Conservation (phyloP, 2,113 vertebrate genomes). For the Bos taurus region ARS-UCD2.0 NC_037348.1:65882001-65882500, state of each 20-base stretch:
- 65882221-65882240: background rate
- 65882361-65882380: background rate
- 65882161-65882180: background rate
- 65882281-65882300: accelerated
- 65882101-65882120: background rate
- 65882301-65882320: accelerated
- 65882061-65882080: background rate
- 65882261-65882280: background rate
- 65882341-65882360: background rate
- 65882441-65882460: background rate
- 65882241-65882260: accelerated
- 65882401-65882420: background rate
- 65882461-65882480: too few relatives aligned
- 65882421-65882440: background rate
- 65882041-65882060: too few relatives aligned
- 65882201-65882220: background rate
- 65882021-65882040: background rate
- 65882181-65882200: background rate
- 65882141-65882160: too few relatives aligned
- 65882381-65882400: background rate
- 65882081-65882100: background rate
- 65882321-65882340: background rate
- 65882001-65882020: background rate
- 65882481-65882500: background rate
- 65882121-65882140: background rate